Conservation (phyloP, 1,140 invertebrate species). For the Bombus waltoni region DNA sequence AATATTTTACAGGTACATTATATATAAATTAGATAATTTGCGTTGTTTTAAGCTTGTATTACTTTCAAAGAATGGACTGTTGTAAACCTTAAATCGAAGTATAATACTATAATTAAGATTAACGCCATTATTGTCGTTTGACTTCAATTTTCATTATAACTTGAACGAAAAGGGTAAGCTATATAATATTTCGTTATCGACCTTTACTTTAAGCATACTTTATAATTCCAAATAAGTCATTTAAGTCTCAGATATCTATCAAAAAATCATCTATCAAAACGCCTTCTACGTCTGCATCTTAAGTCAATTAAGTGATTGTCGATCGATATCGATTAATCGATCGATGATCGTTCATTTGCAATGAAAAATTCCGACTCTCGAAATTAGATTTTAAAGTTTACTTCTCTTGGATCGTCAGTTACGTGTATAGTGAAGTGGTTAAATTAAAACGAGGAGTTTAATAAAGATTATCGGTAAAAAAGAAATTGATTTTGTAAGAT, state of each 20-base stretch:
- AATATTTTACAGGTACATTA: neutral
- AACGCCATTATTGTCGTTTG: too few relatives aligned
- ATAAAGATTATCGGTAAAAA: neutral
- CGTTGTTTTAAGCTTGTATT: neutral
- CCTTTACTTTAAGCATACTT: neutral
- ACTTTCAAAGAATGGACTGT: neutral
- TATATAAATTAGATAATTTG: neutral
- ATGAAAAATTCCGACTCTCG: neutral
- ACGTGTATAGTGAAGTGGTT: too few relatives aligned
- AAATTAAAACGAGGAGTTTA: neutral
- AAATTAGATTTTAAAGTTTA: neutral
- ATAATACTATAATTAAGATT: neutral
- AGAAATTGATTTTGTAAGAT: neutral
- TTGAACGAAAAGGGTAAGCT: slow-evolving; percentile 38
- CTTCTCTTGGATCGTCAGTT: too few relatives aligned
- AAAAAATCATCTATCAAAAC: neutral
- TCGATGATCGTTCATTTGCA: neutral
- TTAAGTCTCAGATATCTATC: neutral
- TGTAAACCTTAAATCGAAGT: neutral
- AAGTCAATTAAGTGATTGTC: neutral
- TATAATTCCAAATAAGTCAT: neutral
- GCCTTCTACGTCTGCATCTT: neutral
- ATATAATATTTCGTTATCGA: slow-evolving; percentile 50
- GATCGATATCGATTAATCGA: neutral
- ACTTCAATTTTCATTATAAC: neutral